Evolutionary conservation across 2,113 vertebrate genomes (phyloP), one percentile per base, ranked within the genome.

Genomic region (Litocranius walleri): DNA sequence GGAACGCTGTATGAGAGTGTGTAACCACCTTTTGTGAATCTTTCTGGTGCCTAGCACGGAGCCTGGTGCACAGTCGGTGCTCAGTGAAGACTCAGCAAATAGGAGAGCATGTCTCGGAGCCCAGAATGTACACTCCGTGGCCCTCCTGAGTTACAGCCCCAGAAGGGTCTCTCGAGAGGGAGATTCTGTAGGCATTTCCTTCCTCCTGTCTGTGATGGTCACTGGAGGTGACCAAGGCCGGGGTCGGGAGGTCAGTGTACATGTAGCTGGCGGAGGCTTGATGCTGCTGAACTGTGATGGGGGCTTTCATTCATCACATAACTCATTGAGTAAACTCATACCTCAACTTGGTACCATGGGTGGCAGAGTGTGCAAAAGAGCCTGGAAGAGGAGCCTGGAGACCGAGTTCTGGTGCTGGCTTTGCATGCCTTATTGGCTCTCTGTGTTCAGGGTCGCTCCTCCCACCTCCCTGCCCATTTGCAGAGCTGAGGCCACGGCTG

Each of bases 231-330:
- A 40, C 29, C 25, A 2, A 13, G 50, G 30, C 29, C 50, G 23
- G 15, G n/a, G 7, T 57, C 33, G 19, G 13, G n/a, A 64, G 25
- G 50, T 80, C 14, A 14, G 61, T 3, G 6, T 45, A 29, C 8
- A 0, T 6, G 14, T 25, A 71, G 48, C 27, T 36, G 62, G 25
- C 1, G 1, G 36, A 61, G 3, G 57, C 78, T 33, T 45, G 61
- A 9, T 25, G 16, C 77, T 23, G 8, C 86, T 10, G 7, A 50
- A 30, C 33, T 54, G 48, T 3, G 25, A 61, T 19, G 45, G 9
- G 7, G 74, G 36, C 91, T 54, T 71, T n/a, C 40, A 30, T 2
- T 71, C 29, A 3, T 85, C 64, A 2, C 8, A 0, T 16, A 82
- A 36, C 21, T 50, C 48, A 1, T 1, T 33, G 48, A 86, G n/a